phyloP scores from a whole-genome alignment of 2,797 vertebrate genomes.

The Peromyscus aztecus region DNA sequence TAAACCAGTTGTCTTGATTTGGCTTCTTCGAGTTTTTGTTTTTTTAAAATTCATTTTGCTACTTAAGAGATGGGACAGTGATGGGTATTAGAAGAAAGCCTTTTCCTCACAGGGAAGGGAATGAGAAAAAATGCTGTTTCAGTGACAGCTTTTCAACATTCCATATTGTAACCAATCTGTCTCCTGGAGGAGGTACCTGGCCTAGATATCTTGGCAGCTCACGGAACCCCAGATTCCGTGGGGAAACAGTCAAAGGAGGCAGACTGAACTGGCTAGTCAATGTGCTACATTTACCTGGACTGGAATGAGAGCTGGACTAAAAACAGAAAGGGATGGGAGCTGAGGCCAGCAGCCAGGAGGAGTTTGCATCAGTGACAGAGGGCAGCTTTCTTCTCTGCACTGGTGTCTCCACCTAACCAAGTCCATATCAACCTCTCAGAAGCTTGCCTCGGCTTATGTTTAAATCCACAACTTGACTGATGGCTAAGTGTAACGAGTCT shows the following conservation, averaged over 20 bases:
- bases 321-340: background rate
- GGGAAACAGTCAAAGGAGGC: background rate
- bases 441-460: conserved; percentile 28
- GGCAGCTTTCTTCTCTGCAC: conserved; percentile 48
- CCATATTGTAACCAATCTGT: background rate
- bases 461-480: background rate
- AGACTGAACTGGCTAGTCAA: background rate
- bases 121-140: background rate
- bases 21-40: conserved; percentile 66
- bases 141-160: conserved; percentile 16
- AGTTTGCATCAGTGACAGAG: conserved; percentile 42
- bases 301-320: conserved; percentile 50
- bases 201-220: background rate
- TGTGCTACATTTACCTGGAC: background rate
- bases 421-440: background rate
- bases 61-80: conserved; percentile 57
- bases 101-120: conserved; percentile 24
- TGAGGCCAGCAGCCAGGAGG: background rate
- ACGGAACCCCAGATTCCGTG: background rate
- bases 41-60: conserved; percentile 67
- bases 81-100: conserved; percentile 62
- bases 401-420: conserved; percentile 44
- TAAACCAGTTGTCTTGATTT: conserved; percentile 61
- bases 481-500: background rate
- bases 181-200: background rate